Conservation (phyloP, 2,113 vertebrate genomes). For the Trochalopteron elliotii region DNA sequence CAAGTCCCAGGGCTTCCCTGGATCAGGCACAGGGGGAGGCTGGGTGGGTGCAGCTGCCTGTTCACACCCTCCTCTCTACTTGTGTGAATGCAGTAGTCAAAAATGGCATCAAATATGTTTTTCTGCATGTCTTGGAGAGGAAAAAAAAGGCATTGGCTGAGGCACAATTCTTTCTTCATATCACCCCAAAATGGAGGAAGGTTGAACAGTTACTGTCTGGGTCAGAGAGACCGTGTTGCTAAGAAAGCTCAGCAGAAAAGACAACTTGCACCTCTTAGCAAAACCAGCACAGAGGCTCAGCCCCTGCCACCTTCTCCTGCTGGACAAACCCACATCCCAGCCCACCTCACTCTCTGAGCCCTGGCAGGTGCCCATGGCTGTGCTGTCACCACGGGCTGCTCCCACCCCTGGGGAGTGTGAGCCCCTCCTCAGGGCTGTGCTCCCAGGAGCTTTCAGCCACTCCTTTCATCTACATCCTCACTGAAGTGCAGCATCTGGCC, state of each 20-base stretch:
- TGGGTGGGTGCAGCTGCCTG: background rate
- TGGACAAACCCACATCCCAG: background rate
- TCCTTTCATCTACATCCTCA: accelerated
- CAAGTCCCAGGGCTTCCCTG: background rate
- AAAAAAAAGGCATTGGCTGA: background rate
- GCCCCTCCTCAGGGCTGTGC: background rate
- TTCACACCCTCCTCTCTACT: background rate
- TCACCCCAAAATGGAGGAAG: background rate
- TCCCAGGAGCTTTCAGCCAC: background rate
- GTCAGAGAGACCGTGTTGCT: background rate
- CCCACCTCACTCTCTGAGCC: accelerated
- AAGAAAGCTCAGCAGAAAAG: background rate
- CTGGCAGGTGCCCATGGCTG: background rate
- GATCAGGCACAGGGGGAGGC: accelerated
- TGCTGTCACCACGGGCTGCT: background rate
- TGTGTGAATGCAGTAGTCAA: background rate
- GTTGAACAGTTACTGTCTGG: background rate
- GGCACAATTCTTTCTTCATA: background rate
- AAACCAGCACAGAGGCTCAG: background rate
- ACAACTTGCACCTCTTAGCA: background rate
- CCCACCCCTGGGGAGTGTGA: accelerated
- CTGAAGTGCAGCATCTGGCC: background rate
- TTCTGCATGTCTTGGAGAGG: background rate
- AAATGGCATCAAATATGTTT: background rate
- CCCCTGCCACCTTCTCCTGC: background rate